Conservation (phyloP, 2,797 vertebrate genomes). For the Centroberyx gerrardi region DNA sequence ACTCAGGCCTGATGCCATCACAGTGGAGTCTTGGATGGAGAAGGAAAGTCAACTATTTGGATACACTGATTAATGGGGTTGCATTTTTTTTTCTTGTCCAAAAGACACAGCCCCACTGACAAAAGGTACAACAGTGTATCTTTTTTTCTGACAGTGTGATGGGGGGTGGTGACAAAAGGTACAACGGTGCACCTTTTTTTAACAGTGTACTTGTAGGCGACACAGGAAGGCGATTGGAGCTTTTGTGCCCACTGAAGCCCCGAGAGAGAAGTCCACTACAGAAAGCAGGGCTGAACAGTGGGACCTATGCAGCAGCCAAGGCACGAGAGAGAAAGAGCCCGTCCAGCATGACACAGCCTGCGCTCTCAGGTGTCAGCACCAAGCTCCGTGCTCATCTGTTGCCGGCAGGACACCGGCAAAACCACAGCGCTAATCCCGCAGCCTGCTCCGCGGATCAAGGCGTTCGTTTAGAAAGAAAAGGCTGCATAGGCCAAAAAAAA, state of each 20-base stretch:
- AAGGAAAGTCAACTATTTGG: constrained; percentile 22
- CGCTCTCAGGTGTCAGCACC: constrained; percentile 80
- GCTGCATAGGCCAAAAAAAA: constrained; percentile 70
- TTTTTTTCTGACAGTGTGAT: constrained; percentile 12
- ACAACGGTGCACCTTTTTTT: constrained; percentile 51
- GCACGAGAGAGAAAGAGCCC: constrained; percentile 42
- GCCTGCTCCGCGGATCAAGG: constrained; percentile 61
- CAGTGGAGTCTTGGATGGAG: constrained; percentile 1
- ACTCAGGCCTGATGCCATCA: constrained; percentile 6
- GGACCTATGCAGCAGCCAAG: constrained; percentile 66
- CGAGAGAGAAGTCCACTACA: constrained; percentile 39
- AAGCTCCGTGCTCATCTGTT: constrained; percentile 82
- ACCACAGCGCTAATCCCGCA: constrained; percentile 67
- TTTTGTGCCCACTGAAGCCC: constrained; percentile 34
- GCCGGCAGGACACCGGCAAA: constrained; percentile 83
- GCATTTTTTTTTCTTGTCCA: constrained; percentile 28
- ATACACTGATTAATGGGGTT: constrained; percentile 2
- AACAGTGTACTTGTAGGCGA: constrained; percentile 27
- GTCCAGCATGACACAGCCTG: constrained; percentile 45
- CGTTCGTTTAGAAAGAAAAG: constrained; percentile 63
- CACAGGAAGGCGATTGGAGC: constrained; percentile 29
- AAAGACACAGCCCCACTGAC: constrained; percentile 36
- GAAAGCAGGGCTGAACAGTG: constrained; percentile 33
- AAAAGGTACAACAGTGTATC: constrained; percentile 19
- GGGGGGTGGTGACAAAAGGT: constrained; percentile 3